Base-by-base conservation (phyloP, 1,140 invertebrate genomes). In the Macrobrachium rosenbergii region DNA sequence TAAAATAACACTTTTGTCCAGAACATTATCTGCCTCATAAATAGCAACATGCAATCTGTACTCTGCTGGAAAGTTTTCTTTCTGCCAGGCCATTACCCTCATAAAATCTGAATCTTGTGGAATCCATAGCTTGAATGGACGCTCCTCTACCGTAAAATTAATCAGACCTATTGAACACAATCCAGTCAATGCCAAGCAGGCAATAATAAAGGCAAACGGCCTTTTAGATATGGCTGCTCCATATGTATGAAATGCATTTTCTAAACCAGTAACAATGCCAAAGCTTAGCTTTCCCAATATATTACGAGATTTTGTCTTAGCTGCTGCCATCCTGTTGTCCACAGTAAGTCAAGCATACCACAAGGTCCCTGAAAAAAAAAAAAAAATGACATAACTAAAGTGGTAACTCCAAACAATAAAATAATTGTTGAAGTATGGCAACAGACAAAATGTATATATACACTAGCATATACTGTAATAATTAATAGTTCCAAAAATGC, bases 51-150 rank as follows among this genome's bases (percentile, higher is more conserved):
- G 94, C 14, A 94, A 89, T 83, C 95, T 92, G 88, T 94, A 93
- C 37, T 94, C 94, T 73, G 93, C 93, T 76, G 94, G 93, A 92
- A 95, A 95, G 86, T 94, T 94, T n/a, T 93, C 92, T 90, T 95
- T 94, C 63, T 95, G 93, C 95, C 95, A 96, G 87, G 95, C 93
- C 6, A 95, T 94, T 86, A 96, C 94, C 86, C 90, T 90, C 63
- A 93, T 92, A 91, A 95, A 96, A 83, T 94, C 94, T 0, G 95
- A 95, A 84, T 95, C 92, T 45, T 92, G 92, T 12, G 93, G 93
- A 8, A 96, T 94, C 95, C 95, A 96, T 81, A 96, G 91, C 91
- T 95, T 95, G 83, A 95, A 92, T 5, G 95, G 95, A 91, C 95
- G 94, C 90, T 93, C 93, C 88, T 94, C 94, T 90, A 93, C 93